phyloP scores from a whole-genome alignment of 2,888 invertebrate genomes.

The Phania funesta region DNA sequence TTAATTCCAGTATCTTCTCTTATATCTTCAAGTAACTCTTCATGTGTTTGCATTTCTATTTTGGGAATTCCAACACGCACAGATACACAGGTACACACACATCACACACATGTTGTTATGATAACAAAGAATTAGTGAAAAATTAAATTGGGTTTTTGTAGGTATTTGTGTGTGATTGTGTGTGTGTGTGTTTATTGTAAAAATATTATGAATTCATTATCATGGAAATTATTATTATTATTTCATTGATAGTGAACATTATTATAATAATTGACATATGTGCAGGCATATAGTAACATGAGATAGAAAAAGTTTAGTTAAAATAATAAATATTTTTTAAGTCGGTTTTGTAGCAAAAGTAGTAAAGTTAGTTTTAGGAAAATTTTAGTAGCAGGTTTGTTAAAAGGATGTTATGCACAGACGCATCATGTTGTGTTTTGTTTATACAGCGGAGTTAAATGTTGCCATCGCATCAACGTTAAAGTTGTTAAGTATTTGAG shows the following conservation, averaged over 20 bases:
- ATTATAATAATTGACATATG: constrained; percentile 2
- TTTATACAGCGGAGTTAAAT: neutral
- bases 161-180: no score
- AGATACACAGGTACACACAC: neutral
- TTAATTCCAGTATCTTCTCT: constrained; percentile 79
- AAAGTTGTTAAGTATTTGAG: neutral
- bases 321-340: no score
- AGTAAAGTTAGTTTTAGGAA: no score
- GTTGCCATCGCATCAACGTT: constrained; percentile 3
- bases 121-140: neutral
- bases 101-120: neutral
- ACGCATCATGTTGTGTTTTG: neutral
- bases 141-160: neutral
- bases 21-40: constrained; percentile 80
- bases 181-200: neutral
- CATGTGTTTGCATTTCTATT: constrained; percentile 79
- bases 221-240: constrained; percentile 8
- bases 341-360: no score
- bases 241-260: constrained; percentile 1
- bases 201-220: constrained; percentile 52
- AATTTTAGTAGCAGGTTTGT: no score
- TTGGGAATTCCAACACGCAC: neutral
- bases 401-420: no score
- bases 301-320: no score
- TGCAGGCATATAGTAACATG: no score